These are phyloP conservation scores for Turritopsis dohrnii DNA, from an alignment of 30 jellyfish, hydroid and myxozoan species.

Conservation along the genomic window DNA sequence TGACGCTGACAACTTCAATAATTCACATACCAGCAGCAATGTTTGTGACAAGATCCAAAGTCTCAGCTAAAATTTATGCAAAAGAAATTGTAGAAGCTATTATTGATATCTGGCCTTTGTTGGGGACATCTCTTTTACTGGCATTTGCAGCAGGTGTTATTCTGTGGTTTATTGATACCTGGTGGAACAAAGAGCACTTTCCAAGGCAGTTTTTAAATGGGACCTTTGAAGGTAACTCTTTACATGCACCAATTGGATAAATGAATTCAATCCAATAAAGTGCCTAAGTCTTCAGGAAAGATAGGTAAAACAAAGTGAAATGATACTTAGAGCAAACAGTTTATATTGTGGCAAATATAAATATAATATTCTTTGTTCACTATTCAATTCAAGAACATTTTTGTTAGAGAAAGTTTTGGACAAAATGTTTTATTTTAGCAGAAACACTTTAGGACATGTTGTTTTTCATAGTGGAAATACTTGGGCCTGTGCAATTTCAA, in stretches of 20 bases:
- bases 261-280: neutral
- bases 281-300: too few species aligned
- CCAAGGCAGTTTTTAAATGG: constrained; percentile 37
- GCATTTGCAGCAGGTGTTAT: constrained; percentile 39
- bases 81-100: constrained; percentile 26
- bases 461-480: too few species aligned
- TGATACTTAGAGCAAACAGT: too few species aligned
- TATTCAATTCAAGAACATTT: too few species aligned
- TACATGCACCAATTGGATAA: too few species aligned
- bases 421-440: too few species aligned
- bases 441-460: too few species aligned
- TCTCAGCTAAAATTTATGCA: constrained; percentile 34
- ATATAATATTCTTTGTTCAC: too few species aligned
- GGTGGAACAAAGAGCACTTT: constrained; percentile 43
- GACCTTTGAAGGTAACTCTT: constrained; percentile 31
- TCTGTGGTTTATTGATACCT: constrained; percentile 38
- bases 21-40: constrained; percentile 33
- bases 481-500: too few species aligned
- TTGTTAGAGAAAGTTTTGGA: too few species aligned
- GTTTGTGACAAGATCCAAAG: constrained; percentile 24
- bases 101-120: constrained; percentile 37
- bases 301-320: too few species aligned
- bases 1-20: constrained; percentile 18
- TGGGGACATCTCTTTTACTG: constrained; percentile 28
- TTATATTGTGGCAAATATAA: too few species aligned